These are phyloP conservation scores for Sebastes kiyomatsui DNA, from an alignment of 2,797 vertebrate species.

Conservation along the genomic window DNA sequence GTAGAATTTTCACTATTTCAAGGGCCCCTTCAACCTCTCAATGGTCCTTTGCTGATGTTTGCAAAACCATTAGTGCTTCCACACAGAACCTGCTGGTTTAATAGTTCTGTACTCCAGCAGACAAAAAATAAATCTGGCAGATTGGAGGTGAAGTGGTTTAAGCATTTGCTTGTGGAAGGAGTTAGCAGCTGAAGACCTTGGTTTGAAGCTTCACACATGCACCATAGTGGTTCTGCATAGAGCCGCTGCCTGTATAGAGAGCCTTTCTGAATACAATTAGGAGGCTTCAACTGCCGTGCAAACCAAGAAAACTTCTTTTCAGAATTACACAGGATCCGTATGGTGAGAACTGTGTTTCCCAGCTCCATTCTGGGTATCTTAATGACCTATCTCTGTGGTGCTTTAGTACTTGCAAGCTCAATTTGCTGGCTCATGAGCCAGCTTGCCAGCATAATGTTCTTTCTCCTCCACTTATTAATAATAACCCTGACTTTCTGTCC, in stretches of 20 bases:
- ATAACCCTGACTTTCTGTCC: conserved; percentile 66
- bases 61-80: conserved; percentile 56
- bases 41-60: conserved; percentile 53
- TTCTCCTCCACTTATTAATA: conserved; percentile 75
- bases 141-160: conserved; percentile 47
- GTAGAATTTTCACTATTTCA: conserved; percentile 15
- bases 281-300: not conserved
- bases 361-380: conserved; percentile 60
- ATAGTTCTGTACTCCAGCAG: conserved; percentile 34
- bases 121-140: conserved; percentile 40
- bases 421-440: conserved; percentile 78
- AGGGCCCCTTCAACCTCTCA: conserved; percentile 36
- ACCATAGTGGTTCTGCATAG: not conserved
- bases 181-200: conserved; percentile 27
- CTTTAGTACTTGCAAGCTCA: conserved; percentile 72
- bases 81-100: conserved; percentile 45
- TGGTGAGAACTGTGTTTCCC: conserved; percentile 34
- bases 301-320: conserved; percentile 19
- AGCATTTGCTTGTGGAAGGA: conserved; percentile 23
- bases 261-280: not conserved
- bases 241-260: not conserved
- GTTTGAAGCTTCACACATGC: conserved; percentile 11
- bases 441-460: conserved; percentile 71
- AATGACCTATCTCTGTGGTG: conserved; percentile 71
- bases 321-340: conserved; percentile 12